Evolutionary conservation across 2,113 vertebrate species (phyloP).

Genomic region (Argyrosomus japonicus): DNA sequence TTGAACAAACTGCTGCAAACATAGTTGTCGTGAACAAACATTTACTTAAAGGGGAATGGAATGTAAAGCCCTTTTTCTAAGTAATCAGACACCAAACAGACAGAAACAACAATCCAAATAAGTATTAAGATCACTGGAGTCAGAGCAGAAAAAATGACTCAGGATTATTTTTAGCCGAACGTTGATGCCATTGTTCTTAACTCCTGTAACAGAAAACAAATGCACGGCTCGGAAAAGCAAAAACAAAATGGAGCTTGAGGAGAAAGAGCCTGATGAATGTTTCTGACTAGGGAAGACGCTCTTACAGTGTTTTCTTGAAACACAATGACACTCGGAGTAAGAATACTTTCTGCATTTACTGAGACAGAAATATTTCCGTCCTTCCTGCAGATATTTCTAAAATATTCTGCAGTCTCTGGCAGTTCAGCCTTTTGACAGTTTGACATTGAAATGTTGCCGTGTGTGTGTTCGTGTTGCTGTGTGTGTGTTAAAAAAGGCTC

Average conservation of each 20-base stretch:
- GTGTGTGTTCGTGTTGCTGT: not conserved
- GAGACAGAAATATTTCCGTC: not conserved
- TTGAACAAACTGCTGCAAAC: constrained; percentile 21
- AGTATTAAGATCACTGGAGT: not conserved
- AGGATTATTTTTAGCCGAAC: too few relatives aligned
- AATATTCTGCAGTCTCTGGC: constrained; percentile 1
- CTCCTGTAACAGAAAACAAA: constrained; percentile 15
- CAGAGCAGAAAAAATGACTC: constrained; percentile 4
- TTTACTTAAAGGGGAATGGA: constrained; percentile 16
- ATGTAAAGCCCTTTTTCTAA: not conserved
- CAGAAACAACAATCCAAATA: constrained; percentile 17
- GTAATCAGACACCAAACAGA: constrained; percentile 1
- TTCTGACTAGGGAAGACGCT: not conserved
- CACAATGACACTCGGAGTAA: not conserved
- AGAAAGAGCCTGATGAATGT: not conserved
- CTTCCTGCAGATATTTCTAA: not conserved
- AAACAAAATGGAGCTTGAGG: not conserved
- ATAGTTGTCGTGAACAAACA: constrained; percentile 23
- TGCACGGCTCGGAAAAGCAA: not conserved
- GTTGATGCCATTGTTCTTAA: too few relatives aligned
- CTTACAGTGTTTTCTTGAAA: not conserved
- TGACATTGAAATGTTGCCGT: constrained; percentile 7
- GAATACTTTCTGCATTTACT: not conserved
- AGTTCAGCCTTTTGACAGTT: not conserved
- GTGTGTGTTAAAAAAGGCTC: not conserved